Conservation (phyloP, 1,140 invertebrate species). For the Leguminivora glycinivorella region DNA sequence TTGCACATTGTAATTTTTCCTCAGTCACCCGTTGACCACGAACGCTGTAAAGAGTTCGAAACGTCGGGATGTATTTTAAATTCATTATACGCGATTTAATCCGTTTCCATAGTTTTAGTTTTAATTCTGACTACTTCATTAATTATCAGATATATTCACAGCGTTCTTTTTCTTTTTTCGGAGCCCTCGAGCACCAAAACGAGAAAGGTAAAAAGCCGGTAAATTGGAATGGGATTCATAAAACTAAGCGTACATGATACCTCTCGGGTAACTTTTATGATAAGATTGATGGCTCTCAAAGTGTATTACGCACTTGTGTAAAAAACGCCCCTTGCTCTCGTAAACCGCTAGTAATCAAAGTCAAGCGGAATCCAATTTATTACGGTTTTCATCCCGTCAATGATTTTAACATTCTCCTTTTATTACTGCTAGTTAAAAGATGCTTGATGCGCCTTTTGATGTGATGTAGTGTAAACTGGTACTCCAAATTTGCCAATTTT, state of each 20-base stretch:
- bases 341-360: constrained; percentile 15
- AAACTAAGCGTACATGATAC: constrained; percentile 16
- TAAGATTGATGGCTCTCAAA: constrained; percentile 23
- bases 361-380: constrained; percentile 16
- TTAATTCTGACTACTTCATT: no score
- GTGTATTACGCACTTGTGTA: constrained; percentile 9
- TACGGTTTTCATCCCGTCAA: constrained; percentile 19
- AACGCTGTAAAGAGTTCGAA: no score
- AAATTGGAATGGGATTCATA: constrained; percentile 6
- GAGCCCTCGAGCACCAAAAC: background rate
- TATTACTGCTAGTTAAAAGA: background rate
- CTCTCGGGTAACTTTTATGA: constrained; percentile 16
- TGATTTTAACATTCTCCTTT: constrained; percentile 8
- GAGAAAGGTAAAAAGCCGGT: background rate
- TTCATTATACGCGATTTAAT: no score
- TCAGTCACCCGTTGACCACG: no score
- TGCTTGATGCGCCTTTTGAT: background rate
- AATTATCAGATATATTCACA: background rate
- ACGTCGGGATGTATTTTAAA: no score
- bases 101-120: no score
- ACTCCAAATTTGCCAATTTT: no score
- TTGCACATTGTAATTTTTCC: no score
- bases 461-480: background rate
- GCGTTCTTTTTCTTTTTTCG: background rate
- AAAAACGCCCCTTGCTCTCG: constrained; percentile 14